Evolutionary conservation across 1,140 invertebrate genomes (phyloP), one percentile per base, ranked within the genome.

Genomic region (Drosophila navojoa): DNA sequence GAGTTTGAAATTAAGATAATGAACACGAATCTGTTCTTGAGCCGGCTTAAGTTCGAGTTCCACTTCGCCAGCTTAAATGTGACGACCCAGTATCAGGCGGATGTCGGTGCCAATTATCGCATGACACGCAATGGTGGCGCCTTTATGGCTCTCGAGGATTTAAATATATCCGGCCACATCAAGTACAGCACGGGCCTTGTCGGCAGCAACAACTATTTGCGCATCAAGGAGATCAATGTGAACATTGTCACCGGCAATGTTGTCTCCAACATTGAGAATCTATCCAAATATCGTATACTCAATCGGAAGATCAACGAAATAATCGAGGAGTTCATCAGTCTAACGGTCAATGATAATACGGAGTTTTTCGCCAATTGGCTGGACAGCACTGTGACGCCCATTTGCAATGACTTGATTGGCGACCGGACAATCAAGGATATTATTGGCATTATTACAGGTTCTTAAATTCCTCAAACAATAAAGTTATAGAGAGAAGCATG

Each of bases 321-420:
- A 35, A 22, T 91, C 54, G 90, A 84, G 71, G 90, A 91, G 62
- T 91, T 87, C 57, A 78, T 91, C 52, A 57, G 58, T n/a, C 49
- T 91, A 16, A 72, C 71, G 2, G 77, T 91, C 19, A 91, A 91
- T 60, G 90, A 91, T 25, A 91, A 90, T 74, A 90, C 84, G n/a
- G 77, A 90, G 4, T 71, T 78, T 15, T 47, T 79, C 4, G 73
- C 90, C n/a, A 11, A 71, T 2, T 75, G 72, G 52, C 55, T 85
- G 6, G 57, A 79, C 55, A 55, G 53, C 10, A 47, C 66, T 7
- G 60, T 67, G 13, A 91, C 90, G 1, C 90, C 90, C 13, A 61
- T 84, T 11, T 71, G 82, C 55, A 74, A 74, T 49, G 81, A 91
- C 5, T 1, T 90, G 5, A 80, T 91, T 68, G 90, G 80, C 1